A percentile compares a stretch with the other conserved stretches of the same genome.
Evolutionary conservation across 2,888 invertebrate genomes (phyloP).

Genomic region (Drosophila birchii): DNA sequence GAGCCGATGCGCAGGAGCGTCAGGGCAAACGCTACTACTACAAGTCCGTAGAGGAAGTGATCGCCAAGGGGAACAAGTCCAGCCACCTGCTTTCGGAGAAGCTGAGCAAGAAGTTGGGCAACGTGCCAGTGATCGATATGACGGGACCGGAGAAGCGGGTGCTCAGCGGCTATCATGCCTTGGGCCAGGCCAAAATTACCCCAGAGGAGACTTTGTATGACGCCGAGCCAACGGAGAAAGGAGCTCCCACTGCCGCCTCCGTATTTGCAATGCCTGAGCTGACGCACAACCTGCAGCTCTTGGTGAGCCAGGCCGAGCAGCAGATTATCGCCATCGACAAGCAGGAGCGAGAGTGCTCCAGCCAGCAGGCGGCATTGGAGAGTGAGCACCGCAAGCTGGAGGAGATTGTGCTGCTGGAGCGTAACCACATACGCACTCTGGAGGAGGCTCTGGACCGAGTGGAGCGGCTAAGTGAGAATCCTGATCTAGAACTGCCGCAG

Average conservation of each 20-base stretch:
- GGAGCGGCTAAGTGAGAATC: slow-evolving; percentile 85
- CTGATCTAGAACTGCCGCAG: slow-evolving; percentile 84
- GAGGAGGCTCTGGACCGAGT: slow-evolving; percentile 89
- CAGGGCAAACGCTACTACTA: slow-evolving; percentile 90
- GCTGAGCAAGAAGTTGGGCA: slow-evolving; percentile 88
- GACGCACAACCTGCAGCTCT: slow-evolving; percentile 94
- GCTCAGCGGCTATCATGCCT: slow-evolving; percentile 95
- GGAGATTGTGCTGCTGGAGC: slow-evolving; percentile 89
- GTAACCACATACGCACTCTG: slow-evolving; percentile 89
- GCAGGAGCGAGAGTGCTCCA: slow-evolving; percentile 90
- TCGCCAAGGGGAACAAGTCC: slow-evolving; percentile 92
- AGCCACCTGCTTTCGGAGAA: slow-evolving; percentile 77
- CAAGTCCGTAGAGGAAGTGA: slow-evolving; percentile 93
- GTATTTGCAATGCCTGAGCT: slow-evolving; percentile 95
- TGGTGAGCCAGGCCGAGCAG: slow-evolving; percentile 97
- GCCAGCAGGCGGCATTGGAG: slow-evolving; percentile 91
- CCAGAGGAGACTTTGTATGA: slow-evolving; percentile 87
- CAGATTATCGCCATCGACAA: slow-evolving; percentile 95
- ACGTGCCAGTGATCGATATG: slow-evolving; percentile 99
- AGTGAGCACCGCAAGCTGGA: slow-evolving; percentile 91
- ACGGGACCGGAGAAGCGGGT: slow-evolving; percentile 97
- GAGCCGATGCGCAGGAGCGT: slow-evolving; percentile 84
- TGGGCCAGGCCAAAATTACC: slow-evolving; percentile 88
- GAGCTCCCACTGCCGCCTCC: slow-evolving; percentile 14
- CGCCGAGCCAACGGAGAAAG: slow-evolving; percentile 84